Conservation (phyloP, 2,113 vertebrate species). For the Hydrochoerus hydrochaeris region DNA sequence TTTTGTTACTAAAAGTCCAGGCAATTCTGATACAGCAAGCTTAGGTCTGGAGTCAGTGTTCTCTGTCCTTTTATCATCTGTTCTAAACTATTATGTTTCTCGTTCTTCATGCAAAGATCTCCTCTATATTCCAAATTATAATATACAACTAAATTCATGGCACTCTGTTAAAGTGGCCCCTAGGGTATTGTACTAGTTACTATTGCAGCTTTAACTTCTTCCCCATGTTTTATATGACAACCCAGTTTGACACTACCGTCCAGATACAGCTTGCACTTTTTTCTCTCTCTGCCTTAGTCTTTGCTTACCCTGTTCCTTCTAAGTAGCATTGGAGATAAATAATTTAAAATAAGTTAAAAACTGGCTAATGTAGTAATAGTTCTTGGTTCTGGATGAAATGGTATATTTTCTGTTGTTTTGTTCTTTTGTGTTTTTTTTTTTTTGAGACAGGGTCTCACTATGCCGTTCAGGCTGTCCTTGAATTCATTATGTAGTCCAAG, state of each 20-base stretch:
- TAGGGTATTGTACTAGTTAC: not conserved
- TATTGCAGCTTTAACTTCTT: not conserved
- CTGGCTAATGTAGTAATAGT: not conserved
- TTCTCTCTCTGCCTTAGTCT: not conserved
- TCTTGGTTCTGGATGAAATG: not conserved
- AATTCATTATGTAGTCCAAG: too few relatives aligned
- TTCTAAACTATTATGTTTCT: not conserved
- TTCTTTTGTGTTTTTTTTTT: not conserved
- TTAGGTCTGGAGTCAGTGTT: not conserved
- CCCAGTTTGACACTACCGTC: not conserved
- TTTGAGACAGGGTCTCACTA: not conserved
- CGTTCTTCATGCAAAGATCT: not conserved
- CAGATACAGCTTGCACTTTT: not conserved
- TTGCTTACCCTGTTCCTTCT: not conserved
- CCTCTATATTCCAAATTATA: not conserved
- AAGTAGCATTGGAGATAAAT: not conserved
- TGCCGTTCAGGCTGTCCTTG: too few relatives aligned
- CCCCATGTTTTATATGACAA: not conserved
- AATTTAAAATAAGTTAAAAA: not conserved
- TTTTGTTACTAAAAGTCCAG: not conserved
- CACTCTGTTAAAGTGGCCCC: not conserved
- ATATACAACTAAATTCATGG: not conserved
- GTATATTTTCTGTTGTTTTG: not conserved
- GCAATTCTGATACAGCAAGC: not conserved
- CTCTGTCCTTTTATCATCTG: not conserved